Evolutionary conservation across 2,797 vertebrate species (phyloP).

Genomic region (Falco columbarius): DNA sequence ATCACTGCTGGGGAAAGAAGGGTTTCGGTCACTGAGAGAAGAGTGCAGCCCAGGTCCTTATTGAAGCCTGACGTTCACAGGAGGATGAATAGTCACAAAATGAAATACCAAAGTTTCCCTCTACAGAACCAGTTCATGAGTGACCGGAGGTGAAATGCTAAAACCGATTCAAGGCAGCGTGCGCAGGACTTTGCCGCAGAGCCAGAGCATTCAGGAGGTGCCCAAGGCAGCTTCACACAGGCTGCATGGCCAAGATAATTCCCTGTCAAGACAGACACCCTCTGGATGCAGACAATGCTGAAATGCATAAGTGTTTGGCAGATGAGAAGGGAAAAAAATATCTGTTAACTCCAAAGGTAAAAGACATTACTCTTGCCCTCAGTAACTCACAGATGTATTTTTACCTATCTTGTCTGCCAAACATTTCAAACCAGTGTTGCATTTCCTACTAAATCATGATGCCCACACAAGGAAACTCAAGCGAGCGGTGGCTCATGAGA

Average conservation of each 20-base stretch:
- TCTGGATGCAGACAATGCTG: not conserved
- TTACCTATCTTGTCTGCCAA: not conserved
- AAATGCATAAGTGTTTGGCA: not conserved
- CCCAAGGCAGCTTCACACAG: not conserved
- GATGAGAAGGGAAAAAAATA: not conserved
- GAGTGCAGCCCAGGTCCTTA: not conserved
- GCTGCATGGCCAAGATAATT: not conserved
- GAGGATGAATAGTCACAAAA: not conserved
- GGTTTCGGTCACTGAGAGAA: not conserved
- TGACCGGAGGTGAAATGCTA: not conserved
- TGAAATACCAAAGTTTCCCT: not conserved
- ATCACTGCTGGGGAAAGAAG: not conserved
- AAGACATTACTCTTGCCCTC: not conserved
- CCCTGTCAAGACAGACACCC: not conserved
- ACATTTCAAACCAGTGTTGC: not conserved
- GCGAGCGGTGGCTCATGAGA: not conserved
- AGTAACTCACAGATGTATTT: not conserved
- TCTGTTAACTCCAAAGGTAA: not conserved
- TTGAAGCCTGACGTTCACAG: not conserved
- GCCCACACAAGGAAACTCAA: not conserved
- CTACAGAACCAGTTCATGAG: not conserved
- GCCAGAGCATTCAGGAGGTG: not conserved
- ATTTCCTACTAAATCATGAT: not conserved
- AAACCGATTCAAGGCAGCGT: fast-evolving
- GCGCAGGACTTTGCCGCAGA: fast-evolving